Conservation (phyloP, 92 coral and sea anemone species). For the Ricordea florida region DNA sequence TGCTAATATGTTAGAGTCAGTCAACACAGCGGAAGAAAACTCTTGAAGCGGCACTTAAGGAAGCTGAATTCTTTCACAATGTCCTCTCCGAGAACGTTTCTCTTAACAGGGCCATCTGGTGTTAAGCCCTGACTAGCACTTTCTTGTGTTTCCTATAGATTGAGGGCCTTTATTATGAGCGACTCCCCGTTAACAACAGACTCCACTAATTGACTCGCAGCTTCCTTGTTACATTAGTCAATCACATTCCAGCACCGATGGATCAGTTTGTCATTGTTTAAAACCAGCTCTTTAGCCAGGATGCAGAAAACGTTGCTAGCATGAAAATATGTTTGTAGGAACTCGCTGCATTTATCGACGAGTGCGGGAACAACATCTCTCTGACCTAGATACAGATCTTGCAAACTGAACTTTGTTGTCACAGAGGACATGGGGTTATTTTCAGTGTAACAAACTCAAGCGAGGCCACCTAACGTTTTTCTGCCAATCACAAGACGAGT, state of each 20-base stretch:
- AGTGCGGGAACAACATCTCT: conserved; percentile 44
- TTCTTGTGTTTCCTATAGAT: conserved; percentile 13
- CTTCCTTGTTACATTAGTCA: not conserved
- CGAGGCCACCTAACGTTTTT: too few species aligned
- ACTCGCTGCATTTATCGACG: conserved; percentile 2
- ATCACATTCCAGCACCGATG: conserved; percentile 25
- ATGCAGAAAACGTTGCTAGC: conserved; percentile 15
- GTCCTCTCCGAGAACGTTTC: conserved; percentile 15
- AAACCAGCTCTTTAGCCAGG: not conserved
- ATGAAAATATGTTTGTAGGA: not conserved
- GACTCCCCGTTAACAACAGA: conserved; percentile 16
- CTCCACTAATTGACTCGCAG: conserved; percentile 1
- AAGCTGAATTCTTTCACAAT: conserved; percentile 15
- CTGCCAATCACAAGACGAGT: too few species aligned
- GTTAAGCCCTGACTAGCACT: conserved; percentile 5
- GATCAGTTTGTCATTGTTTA: not conserved
- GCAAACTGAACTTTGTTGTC: too few species aligned
- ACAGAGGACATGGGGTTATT: too few species aligned
- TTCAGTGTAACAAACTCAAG: too few species aligned
- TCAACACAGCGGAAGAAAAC: conserved; percentile 12
- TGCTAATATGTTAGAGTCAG: conserved; percentile 22
- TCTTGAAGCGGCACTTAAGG: conserved; percentile 31
- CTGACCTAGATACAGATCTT: conserved; percentile 15
- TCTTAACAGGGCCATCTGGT: not conserved
- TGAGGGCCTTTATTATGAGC: conserved; percentile 21